These are phyloP conservation scores for Malthinus seriepunctatus DNA, from an alignment of 2,888 invertebrate genomes.

Conservation along the genomic window DNA sequence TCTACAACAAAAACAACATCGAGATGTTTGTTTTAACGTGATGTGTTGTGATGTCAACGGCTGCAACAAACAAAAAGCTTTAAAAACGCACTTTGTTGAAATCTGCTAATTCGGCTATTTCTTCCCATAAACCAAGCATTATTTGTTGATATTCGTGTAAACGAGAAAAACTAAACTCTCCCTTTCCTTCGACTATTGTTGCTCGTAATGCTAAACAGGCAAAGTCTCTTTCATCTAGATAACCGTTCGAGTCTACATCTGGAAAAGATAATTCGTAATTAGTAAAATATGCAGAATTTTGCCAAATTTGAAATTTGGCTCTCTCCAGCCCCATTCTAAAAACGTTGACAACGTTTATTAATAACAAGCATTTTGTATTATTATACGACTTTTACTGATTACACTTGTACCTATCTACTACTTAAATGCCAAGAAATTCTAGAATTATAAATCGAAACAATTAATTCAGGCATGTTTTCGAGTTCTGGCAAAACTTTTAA, in stretches of 20 bases:
- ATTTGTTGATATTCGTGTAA: conserved; percentile 81
- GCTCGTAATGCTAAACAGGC: conserved; percentile 80
- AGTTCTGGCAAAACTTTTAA: too few relatives aligned
- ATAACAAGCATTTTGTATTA: too few relatives aligned
- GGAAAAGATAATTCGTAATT: conserved; percentile 34
- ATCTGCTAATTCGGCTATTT: conserved; percentile 83
- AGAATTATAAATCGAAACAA: too few relatives aligned
- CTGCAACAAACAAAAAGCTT: conserved; percentile 6
- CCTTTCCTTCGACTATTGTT: conserved; percentile 81
- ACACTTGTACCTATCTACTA: too few relatives aligned
- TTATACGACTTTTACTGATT: too few relatives aligned
- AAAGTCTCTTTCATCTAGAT: conserved; percentile 80
- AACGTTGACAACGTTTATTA: too few relatives aligned
- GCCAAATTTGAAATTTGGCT: too few relatives aligned
- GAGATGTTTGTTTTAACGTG: background rate
- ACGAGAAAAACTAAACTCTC: conserved; percentile 72
- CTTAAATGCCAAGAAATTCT: too few relatives aligned
- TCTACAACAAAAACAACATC: background rate
- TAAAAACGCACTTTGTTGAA: conserved; percentile 72
- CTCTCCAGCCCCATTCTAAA: too few relatives aligned
- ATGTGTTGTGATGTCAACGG: background rate
- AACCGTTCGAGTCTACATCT: conserved; percentile 88
- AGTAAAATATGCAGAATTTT: too few relatives aligned
- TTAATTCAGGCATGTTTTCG: too few relatives aligned
- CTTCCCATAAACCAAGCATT: conserved; percentile 84